phyloP scores from a whole-genome alignment of 35 echinoderm and acorn worm species.

The Patiria miniata region DNA sequence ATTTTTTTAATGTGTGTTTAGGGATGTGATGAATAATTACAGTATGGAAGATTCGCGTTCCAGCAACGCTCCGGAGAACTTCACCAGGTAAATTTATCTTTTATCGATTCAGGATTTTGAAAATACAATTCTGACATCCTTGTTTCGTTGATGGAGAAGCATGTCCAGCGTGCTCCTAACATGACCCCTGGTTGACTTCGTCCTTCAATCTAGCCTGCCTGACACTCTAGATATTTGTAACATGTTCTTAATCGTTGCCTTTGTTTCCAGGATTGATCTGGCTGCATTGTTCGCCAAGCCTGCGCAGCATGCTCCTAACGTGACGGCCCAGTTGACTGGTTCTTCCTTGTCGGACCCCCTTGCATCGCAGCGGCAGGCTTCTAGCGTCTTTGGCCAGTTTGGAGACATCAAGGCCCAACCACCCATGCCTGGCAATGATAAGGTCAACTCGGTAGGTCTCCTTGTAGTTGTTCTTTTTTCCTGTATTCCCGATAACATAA shows the following conservation, averaged over 20 bases:
- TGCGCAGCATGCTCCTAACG: not conserved
- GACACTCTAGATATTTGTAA: no score
- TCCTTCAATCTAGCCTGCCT: no score
- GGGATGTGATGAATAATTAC: constrained; percentile 1
- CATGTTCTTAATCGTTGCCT: not conserved
- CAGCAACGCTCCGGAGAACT: constrained; percentile 6
- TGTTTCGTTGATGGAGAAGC: no score
- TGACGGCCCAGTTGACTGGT: not conserved
- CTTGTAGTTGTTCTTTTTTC: no score
- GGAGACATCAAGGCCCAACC: constrained; percentile 29
- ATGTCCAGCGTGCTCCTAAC: no score
- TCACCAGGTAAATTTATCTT: not conserved
- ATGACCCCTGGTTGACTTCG: no score
- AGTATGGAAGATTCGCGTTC: constrained; percentile 5
- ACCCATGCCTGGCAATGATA: constrained; percentile 27
- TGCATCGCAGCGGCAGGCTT: constrained; percentile 40
- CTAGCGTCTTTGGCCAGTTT: constrained; percentile 53
- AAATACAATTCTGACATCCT: no score
- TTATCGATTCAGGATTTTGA: no score
- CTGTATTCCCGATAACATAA: no score
- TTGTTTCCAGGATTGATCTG: constrained; percentile 58
- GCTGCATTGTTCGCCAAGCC: constrained; percentile 70
- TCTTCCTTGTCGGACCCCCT: not conserved
- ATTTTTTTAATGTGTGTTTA: not conserved
- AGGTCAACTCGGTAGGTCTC: constrained; percentile 18